Base-by-base conservation (phyloP, 2,888 invertebrate genomes). In the Eurytoma adleriae region DNA sequence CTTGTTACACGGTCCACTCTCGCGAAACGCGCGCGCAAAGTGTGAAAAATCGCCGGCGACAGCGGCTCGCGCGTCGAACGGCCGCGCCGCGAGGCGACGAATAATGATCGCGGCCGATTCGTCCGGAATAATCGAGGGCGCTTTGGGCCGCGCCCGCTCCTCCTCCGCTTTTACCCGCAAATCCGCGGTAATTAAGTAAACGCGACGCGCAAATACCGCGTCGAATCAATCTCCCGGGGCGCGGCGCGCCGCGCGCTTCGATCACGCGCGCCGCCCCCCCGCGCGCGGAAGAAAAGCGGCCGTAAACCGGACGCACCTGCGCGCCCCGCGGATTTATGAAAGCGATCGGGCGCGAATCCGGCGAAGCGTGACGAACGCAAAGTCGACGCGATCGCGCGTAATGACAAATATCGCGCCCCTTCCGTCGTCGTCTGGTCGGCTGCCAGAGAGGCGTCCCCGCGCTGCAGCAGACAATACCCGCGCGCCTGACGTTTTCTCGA, bases 331-430 rank as follows among this genome's bases (percentile, higher is more conserved):
- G 68, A 27, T 40, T 18, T 68, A 71, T 18, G n/a, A 12, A 48
- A 20, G 20, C 40, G 54, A 50, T 30, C 54, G 54, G 54, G 18
- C 56, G 66, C 64, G 78, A 85, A 84, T 10, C 10, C 40, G 40
- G 85, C 82, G 85, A 85, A 83, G 82, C 83, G 82, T 84, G 85
- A 85, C 85, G 85, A 87, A 87, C 86, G 86, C 85, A 86, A 85
- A 80, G 30, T 40, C 16, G n/a, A 40, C 52, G 40, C 12, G 52
- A 10, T 3, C 20, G 61, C 40, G 16, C n/a, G 24, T 40, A 24
- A 24, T 24, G 10, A 40, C 40, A 10, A 40, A 40, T 40, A 40
- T 40, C 40, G 40, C 40, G 40, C 40, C 10, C 40, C 10, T 24
- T 24, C 24, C 24, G 24, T 2, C 1, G 24, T 24, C 40, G 40